Evolutionary conservation across 1,140 invertebrate genomes (phyloP).

Genomic region (Chrysomallon squamiferum): DNA sequence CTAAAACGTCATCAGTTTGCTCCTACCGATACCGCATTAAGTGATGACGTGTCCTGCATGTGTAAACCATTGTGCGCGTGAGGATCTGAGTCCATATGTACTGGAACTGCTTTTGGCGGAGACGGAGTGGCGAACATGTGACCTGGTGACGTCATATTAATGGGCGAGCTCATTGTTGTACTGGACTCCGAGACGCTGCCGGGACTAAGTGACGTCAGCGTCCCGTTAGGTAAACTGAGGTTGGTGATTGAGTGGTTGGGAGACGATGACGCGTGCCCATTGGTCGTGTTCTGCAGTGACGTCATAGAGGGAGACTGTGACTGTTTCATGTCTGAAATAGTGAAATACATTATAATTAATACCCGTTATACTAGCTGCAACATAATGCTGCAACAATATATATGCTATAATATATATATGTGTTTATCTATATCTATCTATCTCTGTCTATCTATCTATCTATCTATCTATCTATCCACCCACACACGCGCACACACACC

Average conservation of each 20-base stretch:
- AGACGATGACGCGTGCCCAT: not conserved
- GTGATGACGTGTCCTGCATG: constrained; percentile 10
- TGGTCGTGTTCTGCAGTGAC: not conserved
- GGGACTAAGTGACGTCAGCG: constrained; percentile 23
- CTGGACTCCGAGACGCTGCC: constrained; percentile 8
- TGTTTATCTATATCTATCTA: too few species aligned
- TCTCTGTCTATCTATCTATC: too few species aligned
- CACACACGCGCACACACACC: too few species aligned
- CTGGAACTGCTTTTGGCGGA: constrained; percentile 39
- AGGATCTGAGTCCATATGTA: constrained; percentile 27
- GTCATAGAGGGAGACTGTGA: constrained; percentile 7
- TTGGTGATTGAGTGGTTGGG: constrained; percentile 8
- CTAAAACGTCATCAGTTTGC: constrained; percentile 20
- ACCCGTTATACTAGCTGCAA: too few species aligned
- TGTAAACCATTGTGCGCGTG: constrained; percentile 14
- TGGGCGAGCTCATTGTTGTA: constrained; percentile 17
- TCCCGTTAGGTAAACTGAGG: constrained; percentile 14
- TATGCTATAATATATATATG: too few species aligned
- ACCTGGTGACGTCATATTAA: constrained; percentile 17
- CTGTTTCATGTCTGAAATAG: constrained; percentile 24
- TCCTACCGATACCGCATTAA: constrained; percentile 38
- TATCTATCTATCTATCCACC: too few species aligned
- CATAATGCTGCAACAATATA: too few species aligned
- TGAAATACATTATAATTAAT: too few species aligned
- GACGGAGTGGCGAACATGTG: constrained; percentile 27